These are phyloP conservation scores for Charaxes varanes DNA, from an alignment of 1,140 invertebrate genomes.

Conservation along the genomic window DNA sequence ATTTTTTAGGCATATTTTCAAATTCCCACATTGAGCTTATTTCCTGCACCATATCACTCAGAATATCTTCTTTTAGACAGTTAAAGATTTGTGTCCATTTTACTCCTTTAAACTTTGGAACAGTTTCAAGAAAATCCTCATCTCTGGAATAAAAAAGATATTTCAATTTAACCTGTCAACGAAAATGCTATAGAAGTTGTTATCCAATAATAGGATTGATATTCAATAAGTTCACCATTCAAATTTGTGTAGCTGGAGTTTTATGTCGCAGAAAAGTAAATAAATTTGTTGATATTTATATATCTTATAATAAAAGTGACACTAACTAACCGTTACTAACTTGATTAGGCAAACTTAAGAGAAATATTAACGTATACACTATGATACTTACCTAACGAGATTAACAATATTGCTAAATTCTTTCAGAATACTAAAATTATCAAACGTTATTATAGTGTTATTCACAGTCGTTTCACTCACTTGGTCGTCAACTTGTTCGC, in stretches of 20 bases:
- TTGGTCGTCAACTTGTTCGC: constrained; percentile 39
- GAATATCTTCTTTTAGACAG: constrained; percentile 58
- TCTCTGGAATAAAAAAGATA: constrained; percentile 35
- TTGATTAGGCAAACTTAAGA: background rate
- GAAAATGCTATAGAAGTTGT: no score
- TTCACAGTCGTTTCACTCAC: constrained; percentile 36
- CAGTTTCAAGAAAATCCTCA: constrained; percentile 61
- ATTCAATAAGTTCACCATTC: no score
- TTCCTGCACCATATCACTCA: constrained; percentile 59
- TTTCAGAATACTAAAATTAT: constrained; percentile 57
- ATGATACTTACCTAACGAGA: constrained; percentile 41
- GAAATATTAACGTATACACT: no score
- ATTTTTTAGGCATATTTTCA: constrained; percentile 61
- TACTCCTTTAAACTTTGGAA: constrained; percentile 52
- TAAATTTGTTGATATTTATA: no score
- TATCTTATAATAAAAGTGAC: no score
- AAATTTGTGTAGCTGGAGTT: no score
- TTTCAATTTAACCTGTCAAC: background rate
- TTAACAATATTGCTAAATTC: constrained; percentile 59
- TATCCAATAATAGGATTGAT: no score
- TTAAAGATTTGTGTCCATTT: constrained; percentile 68
- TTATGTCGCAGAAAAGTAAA: no score
- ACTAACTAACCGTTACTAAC: background rate
- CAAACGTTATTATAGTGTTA: constrained; percentile 43
- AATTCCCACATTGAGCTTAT: constrained; percentile 63